Conservation (phyloP, 2,888 invertebrate species). For the Drosophila fulvimacula region DNA sequence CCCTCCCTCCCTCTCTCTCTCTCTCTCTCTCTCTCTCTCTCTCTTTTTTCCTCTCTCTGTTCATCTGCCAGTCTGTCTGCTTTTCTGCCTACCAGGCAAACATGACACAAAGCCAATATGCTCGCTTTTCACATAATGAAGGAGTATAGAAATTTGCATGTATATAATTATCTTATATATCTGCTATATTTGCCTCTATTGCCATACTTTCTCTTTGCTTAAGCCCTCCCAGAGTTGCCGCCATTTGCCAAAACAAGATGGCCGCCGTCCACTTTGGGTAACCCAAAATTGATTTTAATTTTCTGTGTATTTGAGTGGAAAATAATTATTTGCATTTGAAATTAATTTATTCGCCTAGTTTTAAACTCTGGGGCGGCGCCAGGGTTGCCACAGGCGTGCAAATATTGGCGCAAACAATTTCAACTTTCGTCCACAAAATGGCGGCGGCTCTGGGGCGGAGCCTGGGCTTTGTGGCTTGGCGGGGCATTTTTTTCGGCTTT, state of each 20-base stretch:
- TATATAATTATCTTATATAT: too few species aligned
- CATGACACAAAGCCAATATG: too few species aligned
- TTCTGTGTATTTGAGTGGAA: too few species aligned
- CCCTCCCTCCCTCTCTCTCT: not conserved
- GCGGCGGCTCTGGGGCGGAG: slow-evolving; percentile 17
- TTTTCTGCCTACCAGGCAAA: too few species aligned
- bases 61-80: not conserved
- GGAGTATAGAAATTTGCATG: too few species aligned
- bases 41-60: not conserved
- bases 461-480: slow-evolving; percentile 2
- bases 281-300: not conserved
- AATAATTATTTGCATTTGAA: slow-evolving; percentile 4
- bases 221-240: slow-evolving; percentile 8
- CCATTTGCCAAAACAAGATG: not conserved
- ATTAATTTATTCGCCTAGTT: slow-evolving; percentile 7
- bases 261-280: not conserved
- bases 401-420: slow-evolving; percentile 42
- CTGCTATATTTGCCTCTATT: not conserved
- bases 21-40: not conserved
- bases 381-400: slow-evolving; percentile 34
- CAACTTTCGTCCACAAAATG: slow-evolving; percentile 50
- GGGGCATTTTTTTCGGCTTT: slow-evolving; percentile 11
- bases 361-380: slow-evolving; percentile 1
- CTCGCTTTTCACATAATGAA: too few species aligned
- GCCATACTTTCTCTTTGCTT: not conserved